Base-by-base conservation (phyloP, 2,113 vertebrate genomes). In the Oxygymnocypris stewartii region DNA sequence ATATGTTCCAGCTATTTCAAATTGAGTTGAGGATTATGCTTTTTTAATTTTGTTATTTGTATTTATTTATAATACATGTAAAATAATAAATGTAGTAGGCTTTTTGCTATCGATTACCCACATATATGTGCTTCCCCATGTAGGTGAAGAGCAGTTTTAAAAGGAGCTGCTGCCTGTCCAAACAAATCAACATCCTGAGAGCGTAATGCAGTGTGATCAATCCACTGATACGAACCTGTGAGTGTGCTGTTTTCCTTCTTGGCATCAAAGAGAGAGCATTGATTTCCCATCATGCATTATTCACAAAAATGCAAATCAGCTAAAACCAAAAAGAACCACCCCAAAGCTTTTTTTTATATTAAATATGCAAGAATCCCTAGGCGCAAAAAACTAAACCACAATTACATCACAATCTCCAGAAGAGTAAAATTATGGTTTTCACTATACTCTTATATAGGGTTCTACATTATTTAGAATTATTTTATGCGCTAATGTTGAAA, bases 211-310 rank as follows among this genome's bases (percentile, higher is more conserved):
- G 71, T 74, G 11, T 86, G 79, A 88, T 83, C 87, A 86, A 79
- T 88, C 80, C 35, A 28, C 37, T 54, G 37, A 87, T 76, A 59
- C 1, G 23, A 54, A n/a, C 87, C 57, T 77, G 44, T 74, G 76
- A 84, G 47, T 89, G 65, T 88, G 89, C 10, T n/a, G 65, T 85
- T 84, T 89, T 74, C 85, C 82, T n/a, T n/a, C n/a, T 44, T 47
- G 76, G 83, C 40, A 67, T 84, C 57, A 73, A 86, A 88, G 79
- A 49, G 76, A 59, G 84, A 69, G 84, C 82, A 85, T 89, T 88
- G 84, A 88, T 91, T 89, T 86, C 87, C 85, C 65, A 47, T 59
- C 87, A 90, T 92, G 86, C 81, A 90, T 92, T 90, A 91, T 92
- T 91, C 87, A 89, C 86, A 83, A 69, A 87, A 86, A 88, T 91